phyloP scores from a whole-genome alignment of 2,888 invertebrate genomes.

The Drosophila ustulata region DNA sequence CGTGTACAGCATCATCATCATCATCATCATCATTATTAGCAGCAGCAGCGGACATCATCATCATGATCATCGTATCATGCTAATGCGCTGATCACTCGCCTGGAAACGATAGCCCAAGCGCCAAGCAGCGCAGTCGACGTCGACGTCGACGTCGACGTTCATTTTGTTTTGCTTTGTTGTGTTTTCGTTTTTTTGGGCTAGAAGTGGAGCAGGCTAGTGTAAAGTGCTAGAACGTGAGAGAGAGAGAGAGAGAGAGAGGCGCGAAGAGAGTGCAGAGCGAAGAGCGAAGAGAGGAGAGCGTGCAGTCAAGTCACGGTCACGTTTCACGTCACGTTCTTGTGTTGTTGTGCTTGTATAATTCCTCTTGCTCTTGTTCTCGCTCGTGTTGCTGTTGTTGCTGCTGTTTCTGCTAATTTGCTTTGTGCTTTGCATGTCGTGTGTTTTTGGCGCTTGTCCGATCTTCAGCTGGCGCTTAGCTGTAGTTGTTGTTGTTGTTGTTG shows the following conservation, averaged over 20 bases:
- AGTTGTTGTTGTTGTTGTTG: constrained; percentile 46
- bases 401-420: constrained; percentile 39
- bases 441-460: constrained; percentile 28
- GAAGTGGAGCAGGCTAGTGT: constrained; percentile 61
- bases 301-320: constrained; percentile 73
- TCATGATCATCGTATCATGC: constrained; percentile 57
- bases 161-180: constrained; percentile 19
- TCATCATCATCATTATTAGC: constrained; percentile 42
- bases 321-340: constrained; percentile 75
- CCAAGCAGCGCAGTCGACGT: constrained; percentile 25
- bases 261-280: constrained; percentile 10
- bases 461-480: constrained; percentile 29
- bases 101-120: constrained; percentile 62
- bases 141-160: constrained; percentile 23
- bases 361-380: constrained; percentile 21
- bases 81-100: constrained; percentile 71
- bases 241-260: constrained; percentile 1
- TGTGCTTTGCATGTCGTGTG: constrained; percentile 36
- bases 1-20: constrained; percentile 47
- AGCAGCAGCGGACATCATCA: constrained; percentile 32
- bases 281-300: constrained; percentile 19
- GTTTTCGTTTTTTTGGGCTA: constrained; percentile 28
- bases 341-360: constrained; percentile 33
- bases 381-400: constrained; percentile 8
- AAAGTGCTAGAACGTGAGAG: constrained; percentile 39